A percentile compares a stretch with the other conserved stretches of the same genome.
Conservation (phyloP, 2,888 invertebrate species). For the Pristionchus entomophagus region DNA sequence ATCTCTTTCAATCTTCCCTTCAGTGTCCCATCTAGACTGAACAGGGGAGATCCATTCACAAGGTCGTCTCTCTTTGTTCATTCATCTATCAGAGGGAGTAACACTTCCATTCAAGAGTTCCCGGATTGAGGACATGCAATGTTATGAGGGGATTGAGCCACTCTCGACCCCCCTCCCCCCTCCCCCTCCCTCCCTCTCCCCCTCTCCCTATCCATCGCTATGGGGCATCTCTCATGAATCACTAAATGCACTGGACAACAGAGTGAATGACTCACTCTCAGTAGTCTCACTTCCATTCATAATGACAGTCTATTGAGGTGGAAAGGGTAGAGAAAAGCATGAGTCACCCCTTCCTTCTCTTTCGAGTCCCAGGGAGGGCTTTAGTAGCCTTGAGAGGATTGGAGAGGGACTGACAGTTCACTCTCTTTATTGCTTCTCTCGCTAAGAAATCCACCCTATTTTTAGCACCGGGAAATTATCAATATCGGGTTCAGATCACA, state of each 20-base stretch:
- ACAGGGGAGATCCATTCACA: constrained; percentile 11
- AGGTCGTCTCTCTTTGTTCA: constrained; percentile 14
- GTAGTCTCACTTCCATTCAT: constrained; percentile 21
- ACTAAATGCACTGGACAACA: not conserved
- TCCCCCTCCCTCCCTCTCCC: not conserved
- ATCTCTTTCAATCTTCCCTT: not conserved
- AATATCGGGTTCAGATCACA: not conserved
- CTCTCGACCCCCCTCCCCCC: not conserved
- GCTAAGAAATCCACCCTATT: not conserved
- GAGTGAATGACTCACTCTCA: constrained; percentile 1
- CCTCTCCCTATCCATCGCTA: not conserved
- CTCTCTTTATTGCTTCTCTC: not conserved
- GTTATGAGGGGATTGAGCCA: not conserved
- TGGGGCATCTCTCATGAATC: constrained; percentile 21
- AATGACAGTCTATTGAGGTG: constrained; percentile 27
- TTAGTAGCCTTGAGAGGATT: not conserved
- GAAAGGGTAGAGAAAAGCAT: not conserved
- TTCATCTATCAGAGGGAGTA: constrained; percentile 5
- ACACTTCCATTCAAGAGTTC: constrained; percentile 27
- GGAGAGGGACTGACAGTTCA: constrained; percentile 1
- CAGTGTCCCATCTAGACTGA: not conserved
- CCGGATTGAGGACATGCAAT: constrained; percentile 25
- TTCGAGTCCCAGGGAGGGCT: not conserved
- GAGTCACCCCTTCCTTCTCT: not conserved
- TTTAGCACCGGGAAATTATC: not conserved